A percentile compares a stretch with the other conserved stretches of the same genome.
phyloP scores from a whole-genome alignment of 2,797 vertebrate genomes.

The Enteromius mattozi region DNA sequence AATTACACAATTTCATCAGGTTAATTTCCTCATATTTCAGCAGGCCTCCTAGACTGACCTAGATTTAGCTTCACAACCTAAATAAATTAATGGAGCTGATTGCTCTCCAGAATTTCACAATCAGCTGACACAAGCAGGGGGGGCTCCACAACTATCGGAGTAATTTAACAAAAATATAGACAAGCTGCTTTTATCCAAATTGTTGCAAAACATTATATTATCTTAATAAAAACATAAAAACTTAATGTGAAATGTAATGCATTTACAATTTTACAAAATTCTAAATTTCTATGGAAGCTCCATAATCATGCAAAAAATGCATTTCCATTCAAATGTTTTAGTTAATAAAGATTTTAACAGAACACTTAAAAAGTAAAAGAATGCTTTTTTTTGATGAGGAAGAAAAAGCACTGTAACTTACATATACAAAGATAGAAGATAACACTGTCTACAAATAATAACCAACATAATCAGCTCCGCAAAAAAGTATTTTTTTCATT shows the following conservation, averaged over 20 bases:
- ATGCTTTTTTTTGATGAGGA: background rate
- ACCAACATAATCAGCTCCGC: background rate
- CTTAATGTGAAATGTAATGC: background rate
- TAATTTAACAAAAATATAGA: constrained; percentile 49
- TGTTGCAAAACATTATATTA: background rate
- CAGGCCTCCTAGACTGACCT: constrained; percentile 54
- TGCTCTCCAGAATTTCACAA: constrained; percentile 42
- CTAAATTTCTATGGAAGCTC: background rate
- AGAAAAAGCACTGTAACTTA: background rate
- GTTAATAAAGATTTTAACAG: background rate
- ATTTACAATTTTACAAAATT: background rate
- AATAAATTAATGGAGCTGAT: constrained; percentile 54
- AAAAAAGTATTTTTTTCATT: background rate
- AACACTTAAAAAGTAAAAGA: background rate
- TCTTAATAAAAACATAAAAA: background rate
- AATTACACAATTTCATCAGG: constrained; percentile 52
- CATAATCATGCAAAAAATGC: background rate
- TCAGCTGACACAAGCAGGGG: constrained; percentile 42
- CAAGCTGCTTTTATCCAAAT: constrained; percentile 1
- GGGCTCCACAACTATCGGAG: constrained; percentile 24
- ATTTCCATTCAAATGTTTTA: background rate
- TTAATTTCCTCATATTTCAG: constrained; percentile 64
- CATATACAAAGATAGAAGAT: background rate
- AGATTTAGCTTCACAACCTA: constrained; percentile 57
- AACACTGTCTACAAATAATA: background rate